These are phyloP conservation scores for Melikaiella ostensackeni DNA, from an alignment of 2,888 invertebrate genomes.

Conservation along the genomic window DNA sequence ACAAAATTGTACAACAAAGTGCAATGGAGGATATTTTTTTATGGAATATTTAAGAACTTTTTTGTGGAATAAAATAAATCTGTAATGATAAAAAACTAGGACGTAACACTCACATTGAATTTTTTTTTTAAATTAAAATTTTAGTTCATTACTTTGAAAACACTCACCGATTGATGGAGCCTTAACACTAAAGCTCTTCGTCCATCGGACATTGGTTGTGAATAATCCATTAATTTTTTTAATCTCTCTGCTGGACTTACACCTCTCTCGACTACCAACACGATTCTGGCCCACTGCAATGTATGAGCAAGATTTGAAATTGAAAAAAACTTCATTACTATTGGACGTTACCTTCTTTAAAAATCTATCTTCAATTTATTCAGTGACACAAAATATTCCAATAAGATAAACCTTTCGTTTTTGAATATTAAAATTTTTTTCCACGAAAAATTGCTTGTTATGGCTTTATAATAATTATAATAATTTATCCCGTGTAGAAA, in stretches of 20 bases:
- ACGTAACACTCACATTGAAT: neutral
- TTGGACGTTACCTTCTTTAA: neutral
- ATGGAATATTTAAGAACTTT: neutral
- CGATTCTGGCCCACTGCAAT: conserved; percentile 96
- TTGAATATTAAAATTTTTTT: no score
- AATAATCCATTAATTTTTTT: conserved; percentile 92
- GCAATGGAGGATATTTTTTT: no score
- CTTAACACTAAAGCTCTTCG: conserved; percentile 91
- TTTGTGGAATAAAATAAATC: neutral
- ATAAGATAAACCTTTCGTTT: no score
- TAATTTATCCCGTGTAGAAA: no score
- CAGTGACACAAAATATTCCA: no score
- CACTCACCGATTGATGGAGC: conserved; percentile 90
- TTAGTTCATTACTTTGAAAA: conserved; percentile 5
- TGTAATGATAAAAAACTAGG: neutral
- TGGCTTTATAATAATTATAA: no score
- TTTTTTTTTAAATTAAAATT: neutral
- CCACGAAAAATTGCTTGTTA: no score
- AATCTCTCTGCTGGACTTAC: conserved; percentile 93
- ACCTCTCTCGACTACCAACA: conserved; percentile 97
- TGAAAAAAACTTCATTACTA: neutral
- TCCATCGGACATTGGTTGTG: conserved; percentile 95
- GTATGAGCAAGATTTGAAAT: conserved; percentile 7
- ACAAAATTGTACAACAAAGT: no score
- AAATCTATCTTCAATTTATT: neutral